Percentiles rank a stretch among this genome's conserved stretches.
Evolutionary conservation across 1,140 invertebrate genomes (phyloP).

Genomic region (Tribolium castaneum): DNA sequence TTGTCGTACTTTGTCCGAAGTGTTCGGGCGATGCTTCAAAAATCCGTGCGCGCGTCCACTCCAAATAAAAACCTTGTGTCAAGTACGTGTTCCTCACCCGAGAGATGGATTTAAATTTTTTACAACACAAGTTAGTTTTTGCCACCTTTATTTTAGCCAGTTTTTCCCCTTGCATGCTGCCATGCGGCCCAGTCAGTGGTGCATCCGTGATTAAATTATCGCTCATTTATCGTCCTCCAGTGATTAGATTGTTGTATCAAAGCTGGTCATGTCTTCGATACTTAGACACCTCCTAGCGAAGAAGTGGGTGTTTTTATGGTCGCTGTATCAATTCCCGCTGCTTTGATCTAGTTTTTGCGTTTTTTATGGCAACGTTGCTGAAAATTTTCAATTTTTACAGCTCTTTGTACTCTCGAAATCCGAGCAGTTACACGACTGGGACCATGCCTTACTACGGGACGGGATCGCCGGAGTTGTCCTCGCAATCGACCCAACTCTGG

Average conservation of each 20-base stretch:
- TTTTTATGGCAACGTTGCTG: not conserved
- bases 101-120: conserved; percentile 55
- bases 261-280: conserved; percentile 49
- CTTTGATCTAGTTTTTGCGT: conserved; percentile 22
- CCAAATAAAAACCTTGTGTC: conserved; percentile 2
- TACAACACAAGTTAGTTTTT: conserved; percentile 57
- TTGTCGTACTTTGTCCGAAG: conserved; percentile 26
- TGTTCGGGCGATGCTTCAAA: conserved; percentile 30
- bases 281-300: conserved; percentile 51
- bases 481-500: conserved; percentile 57
- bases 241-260: conserved; percentile 35
- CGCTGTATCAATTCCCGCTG: not conserved
- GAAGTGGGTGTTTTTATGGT: conserved; percentile 37
- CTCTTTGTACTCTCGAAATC: conserved; percentile 56
- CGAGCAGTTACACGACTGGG: conserved; percentile 47
- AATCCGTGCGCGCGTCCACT: not conserved
- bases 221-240: not conserved
- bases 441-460: conserved; percentile 60
- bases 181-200: conserved; percentile 6
- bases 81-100: conserved; percentile 29
- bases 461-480: conserved; percentile 53
- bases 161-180: conserved; percentile 33
- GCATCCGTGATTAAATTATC: conserved; percentile 39
- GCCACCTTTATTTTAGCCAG: conserved; percentile 12
- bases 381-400: conserved; percentile 53